These are phyloP conservation scores for Hermetia illucens DNA, from an alignment of 1,140 invertebrate genomes.

Conservation along the genomic window DNA sequence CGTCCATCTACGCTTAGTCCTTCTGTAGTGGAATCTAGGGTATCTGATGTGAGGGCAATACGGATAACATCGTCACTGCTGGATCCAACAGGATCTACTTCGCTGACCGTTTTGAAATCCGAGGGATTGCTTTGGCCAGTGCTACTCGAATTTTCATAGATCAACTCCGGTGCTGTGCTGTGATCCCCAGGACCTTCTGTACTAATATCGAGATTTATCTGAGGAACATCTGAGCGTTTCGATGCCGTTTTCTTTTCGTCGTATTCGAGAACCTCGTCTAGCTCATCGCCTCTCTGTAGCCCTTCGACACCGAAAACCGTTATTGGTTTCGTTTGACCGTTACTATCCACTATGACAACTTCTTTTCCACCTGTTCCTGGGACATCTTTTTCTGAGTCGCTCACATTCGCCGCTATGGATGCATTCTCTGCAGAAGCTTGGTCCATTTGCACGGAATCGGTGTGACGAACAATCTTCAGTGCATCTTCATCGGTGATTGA, in stretches of 20 bases:
- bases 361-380: not conserved
- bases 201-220: not conserved
- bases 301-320: not conserved
- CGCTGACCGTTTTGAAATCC: too few relatives aligned
- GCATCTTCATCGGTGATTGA: not conserved
- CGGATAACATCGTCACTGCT: too few relatives aligned
- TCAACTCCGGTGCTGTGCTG: too few relatives aligned
- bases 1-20: too few relatives aligned
- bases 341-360: conserved; percentile 2
- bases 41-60: too few relatives aligned
- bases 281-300: conserved; percentile 3
- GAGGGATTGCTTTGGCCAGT: too few relatives aligned
- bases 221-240: not conserved
- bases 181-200: too few relatives aligned
- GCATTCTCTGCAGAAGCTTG: not conserved
- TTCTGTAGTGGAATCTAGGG: too few relatives aligned
- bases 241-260: not conserved
- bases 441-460: not conserved
- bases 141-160: too few relatives aligned
- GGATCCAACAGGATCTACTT: too few relatives aligned
- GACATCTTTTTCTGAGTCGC: too few relatives aligned
- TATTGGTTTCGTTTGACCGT: conserved; percentile 3
- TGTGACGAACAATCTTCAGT: not conserved
- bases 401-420: not conserved
- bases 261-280: not conserved